Percentiles rank a stretch among this genome's conserved stretches.
Evolutionary conservation across 2,797 vertebrate species (phyloP).

Genomic region (Pelobates cultripes): DNA sequence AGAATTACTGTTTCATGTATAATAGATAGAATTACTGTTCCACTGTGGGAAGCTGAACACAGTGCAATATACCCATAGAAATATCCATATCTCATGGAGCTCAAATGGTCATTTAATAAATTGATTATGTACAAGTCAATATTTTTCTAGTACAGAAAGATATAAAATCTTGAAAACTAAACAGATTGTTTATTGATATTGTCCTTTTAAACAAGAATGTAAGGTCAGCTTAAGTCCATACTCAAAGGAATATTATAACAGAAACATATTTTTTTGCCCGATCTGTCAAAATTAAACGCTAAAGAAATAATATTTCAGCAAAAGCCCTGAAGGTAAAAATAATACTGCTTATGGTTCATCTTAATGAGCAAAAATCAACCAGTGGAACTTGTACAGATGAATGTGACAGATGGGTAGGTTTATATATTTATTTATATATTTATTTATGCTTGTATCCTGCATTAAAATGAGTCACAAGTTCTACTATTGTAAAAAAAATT

Average conservation of each 20-base stretch:
- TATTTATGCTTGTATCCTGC: constrained; percentile 63
- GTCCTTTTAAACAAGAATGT: constrained; percentile 49
- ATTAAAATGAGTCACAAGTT: constrained; percentile 54
- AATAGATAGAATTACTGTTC: constrained; percentile 29
- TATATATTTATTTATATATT: constrained; percentile 65
- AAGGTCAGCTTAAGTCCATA: constrained; percentile 48
- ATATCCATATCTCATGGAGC: constrained; percentile 40
- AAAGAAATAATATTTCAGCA: constrained; percentile 59
- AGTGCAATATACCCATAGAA: constrained; percentile 20
- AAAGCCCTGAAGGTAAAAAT: constrained; percentile 69
- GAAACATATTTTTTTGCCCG: constrained; percentile 45
- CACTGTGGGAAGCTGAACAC: constrained; percentile 1
- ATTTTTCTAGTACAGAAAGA: constrained; percentile 46
- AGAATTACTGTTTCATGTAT: constrained; percentile 18
- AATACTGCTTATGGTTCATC: constrained; percentile 66
- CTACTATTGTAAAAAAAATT: not conserved
- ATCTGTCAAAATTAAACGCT: constrained; percentile 50
- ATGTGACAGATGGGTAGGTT: constrained; percentile 72
- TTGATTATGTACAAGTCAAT: constrained; percentile 52
- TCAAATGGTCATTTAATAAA: constrained; percentile 51
- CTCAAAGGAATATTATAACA: constrained; percentile 43
- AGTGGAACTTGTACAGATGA: constrained; percentile 67
- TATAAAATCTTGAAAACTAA: constrained; percentile 45
- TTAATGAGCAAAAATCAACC: constrained; percentile 74
- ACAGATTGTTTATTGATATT: constrained; percentile 56